Percentiles rank a stretch among this genome's conserved stretches.
These are phyloP conservation scores for Gymnoscelis rufifasciata DNA, from an alignment of 2,888 invertebrate genomes.

Conservation along the genomic window DNA sequence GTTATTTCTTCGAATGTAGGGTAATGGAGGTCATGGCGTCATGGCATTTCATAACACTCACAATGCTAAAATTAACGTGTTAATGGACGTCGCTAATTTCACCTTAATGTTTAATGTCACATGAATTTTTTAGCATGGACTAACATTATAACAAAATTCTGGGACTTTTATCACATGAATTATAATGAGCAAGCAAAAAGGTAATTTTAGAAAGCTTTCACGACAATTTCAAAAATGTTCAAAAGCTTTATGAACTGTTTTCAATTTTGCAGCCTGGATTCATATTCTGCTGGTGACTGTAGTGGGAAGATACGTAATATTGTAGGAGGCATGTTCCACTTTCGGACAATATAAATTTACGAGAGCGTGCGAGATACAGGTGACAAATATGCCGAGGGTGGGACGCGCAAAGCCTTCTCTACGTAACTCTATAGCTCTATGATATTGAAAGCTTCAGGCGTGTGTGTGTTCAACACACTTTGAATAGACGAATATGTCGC, in stretches of 20 bases:
- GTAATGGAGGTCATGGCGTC: not conserved
- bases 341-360: slow-evolving; percentile 29
- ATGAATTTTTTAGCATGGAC: not conserved
- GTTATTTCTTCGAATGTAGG: slow-evolving; percentile 8
- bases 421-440: slow-evolving; percentile 11
- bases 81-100: not conserved
- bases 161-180: not conserved
- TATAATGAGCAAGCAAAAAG: not conserved
- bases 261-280: not conserved
- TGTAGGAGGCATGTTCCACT: slow-evolving; percentile 25
- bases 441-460: slow-evolving; percentile 22
- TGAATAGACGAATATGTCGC: slow-evolving; percentile 18
- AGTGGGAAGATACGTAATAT: not conserved
- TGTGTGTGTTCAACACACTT: slow-evolving; percentile 21
- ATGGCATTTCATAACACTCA: not conserved
- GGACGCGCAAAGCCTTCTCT: slow-evolving; percentile 19
- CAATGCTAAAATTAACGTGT: not conserved
- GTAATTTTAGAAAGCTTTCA: slow-evolving; percentile 16
- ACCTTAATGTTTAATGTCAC: not conserved
- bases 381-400: slow-evolving; percentile 29
- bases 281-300: not conserved
- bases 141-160: not conserved
- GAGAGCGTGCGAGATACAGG: slow-evolving; percentile 31
- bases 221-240: slow-evolving; percentile 11
- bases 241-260: slow-evolving; percentile 1